Base-by-base conservation (phyloP, 2,797 vertebrate genomes). In the Schizopygopsis pylzovi region DNA sequence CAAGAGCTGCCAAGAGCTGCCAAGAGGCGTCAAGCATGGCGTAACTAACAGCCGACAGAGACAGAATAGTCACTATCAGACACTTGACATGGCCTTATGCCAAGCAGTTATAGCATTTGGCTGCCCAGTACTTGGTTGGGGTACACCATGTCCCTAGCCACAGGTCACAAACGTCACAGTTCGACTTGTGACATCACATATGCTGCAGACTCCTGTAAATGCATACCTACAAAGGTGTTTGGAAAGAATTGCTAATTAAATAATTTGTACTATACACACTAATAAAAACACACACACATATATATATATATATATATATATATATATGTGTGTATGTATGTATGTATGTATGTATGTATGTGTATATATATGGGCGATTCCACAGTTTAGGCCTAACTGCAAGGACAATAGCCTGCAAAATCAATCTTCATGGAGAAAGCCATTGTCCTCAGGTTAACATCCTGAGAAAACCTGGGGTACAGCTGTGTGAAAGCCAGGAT, bases 81-180 rank as follows among this genome's bases (percentile, higher is more conserved):
- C 18, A 68, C 52, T 78, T 61, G 49, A 78, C 28, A 68, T 83
- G 70, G 70, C 37, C 25, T 70, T 61, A 18, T 18, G 76, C 81
- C 88, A 87, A 56, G 16, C 59, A 15, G 22, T 59, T 37, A 70
- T 70, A 25, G 70, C 82, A 85, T 61, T 8, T 76, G 77, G 41
- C 25, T 16, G 22, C 13, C 56, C 22, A 54, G 15, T n/a, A 82
- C 52, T 33, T 59, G 68, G 72, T 85, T 70, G 70, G 41, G 85
- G 89, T 85, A 91, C 88, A 91, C 79, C 6, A 78, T 33, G 86
- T 91, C 68, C 86, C 88, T 61, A 47, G 41, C 28, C 28, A 77
- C 47, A 37, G 12, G 1, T 56, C 22, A 56, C 9, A 28, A 47
- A 67, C 79, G 43, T 65, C 61, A 80, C 61, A 54, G 65, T 12